Conservation (phyloP, 2,888 invertebrate species). For the Iphiclides podalirius region DNA sequence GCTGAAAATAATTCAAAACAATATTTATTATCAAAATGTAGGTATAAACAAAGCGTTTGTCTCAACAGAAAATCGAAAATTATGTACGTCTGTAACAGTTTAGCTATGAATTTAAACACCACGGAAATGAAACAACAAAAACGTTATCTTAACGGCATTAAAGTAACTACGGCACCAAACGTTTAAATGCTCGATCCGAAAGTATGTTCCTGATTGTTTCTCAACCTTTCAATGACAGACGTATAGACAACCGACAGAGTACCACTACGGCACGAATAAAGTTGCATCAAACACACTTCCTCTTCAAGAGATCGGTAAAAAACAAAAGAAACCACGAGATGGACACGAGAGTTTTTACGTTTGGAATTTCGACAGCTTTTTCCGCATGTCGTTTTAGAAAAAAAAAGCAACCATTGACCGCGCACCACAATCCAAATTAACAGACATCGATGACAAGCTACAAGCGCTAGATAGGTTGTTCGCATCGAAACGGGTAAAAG, state of each 20-base stretch:
- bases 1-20: too few relatives aligned
- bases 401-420: constrained; percentile 38
- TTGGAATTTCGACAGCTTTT: constrained; percentile 50
- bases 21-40: too few relatives aligned
- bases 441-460: constrained; percentile 75
- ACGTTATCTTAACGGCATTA: background rate
- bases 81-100: too few relatives aligned
- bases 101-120: too few relatives aligned
- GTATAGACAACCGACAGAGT: constrained; percentile 13
- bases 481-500: background rate
- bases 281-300: constrained; percentile 18
- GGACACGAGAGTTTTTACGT: constrained; percentile 46
- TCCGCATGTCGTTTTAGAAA: constrained; percentile 51
- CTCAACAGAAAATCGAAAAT: too few relatives aligned
- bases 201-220: constrained; percentile 20
- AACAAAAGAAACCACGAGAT: constrained; percentile 52
- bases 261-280: constrained; percentile 9
- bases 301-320: constrained; percentile 30
- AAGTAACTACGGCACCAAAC: background rate
- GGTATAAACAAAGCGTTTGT: too few relatives aligned
- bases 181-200: background rate
- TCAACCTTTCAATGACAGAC: constrained; percentile 10
- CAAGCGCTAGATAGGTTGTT: constrained; percentile 48
- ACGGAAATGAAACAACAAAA: background rate
- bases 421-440: constrained; percentile 67